Conservation (phyloP, 2,888 invertebrate genomes). For the Mimumesa dahlbomi region DNA sequence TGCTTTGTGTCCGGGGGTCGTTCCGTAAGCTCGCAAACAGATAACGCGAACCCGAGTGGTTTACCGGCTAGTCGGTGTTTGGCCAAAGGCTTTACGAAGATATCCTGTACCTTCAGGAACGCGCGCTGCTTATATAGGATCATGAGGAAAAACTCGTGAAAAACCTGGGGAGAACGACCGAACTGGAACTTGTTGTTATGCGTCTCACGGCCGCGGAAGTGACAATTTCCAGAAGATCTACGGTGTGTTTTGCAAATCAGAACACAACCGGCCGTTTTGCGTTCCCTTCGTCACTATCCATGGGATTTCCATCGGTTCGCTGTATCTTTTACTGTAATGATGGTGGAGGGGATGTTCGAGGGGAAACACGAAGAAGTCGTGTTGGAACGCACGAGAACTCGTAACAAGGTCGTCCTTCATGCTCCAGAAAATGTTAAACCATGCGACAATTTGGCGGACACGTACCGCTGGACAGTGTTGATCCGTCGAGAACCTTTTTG, state of each 20-base stretch:
- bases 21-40: conserved; percentile 64
- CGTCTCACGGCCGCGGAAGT: conserved; percentile 20
- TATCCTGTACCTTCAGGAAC: conserved; percentile 53
- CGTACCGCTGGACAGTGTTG: conserved; percentile 1
- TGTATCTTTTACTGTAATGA: too few relatives aligned
- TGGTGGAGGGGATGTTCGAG: too few relatives aligned
- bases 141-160: conserved; percentile 47
- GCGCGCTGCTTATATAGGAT: conserved; percentile 63
- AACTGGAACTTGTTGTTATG: too few relatives aligned
- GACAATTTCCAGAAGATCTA: conserved; percentile 11
- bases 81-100: conserved; percentile 68
- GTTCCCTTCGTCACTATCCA: not conserved
- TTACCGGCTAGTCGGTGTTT: conserved; percentile 70
- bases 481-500: conserved; percentile 42
- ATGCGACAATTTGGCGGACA: conserved; percentile 37
- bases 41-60: conserved; percentile 69
- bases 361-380: too few relatives aligned
- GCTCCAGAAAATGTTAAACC: conserved; percentile 34
- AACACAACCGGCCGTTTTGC: conserved; percentile 11
- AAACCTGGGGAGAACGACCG: conserved; percentile 8
- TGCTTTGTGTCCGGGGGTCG: conserved; percentile 26
- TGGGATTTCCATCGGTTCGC: too few relatives aligned
- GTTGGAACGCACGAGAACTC: not conserved
- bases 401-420: conserved; percentile 32
- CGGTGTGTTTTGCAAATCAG: conserved; percentile 32